These are phyloP conservation scores for Drosophila leonis DNA, from an alignment of 2,888 invertebrate genomes.

Conservation along the genomic window DNA sequence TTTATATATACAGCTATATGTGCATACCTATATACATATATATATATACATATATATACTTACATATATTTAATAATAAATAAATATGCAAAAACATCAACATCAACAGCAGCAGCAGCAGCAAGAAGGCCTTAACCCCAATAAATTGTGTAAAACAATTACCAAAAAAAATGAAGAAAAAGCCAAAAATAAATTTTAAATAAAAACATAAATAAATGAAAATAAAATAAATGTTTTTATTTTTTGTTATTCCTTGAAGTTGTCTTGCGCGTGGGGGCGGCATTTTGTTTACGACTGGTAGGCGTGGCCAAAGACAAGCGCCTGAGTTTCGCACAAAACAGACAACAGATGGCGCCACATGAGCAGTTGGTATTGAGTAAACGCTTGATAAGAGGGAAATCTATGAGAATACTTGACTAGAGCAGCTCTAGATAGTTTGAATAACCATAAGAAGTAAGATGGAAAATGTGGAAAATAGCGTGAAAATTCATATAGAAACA, in stretches of 20 bases:
- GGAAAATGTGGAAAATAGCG: too few species aligned
- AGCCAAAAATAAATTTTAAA: constrained; percentile 44
- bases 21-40: background rate
- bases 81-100: constrained; percentile 42
- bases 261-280: constrained; percentile 5
- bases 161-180: constrained; percentile 45
- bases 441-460: background rate
- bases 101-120: constrained; percentile 23
- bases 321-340: constrained; percentile 23
- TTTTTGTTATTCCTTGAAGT: constrained; percentile 8
- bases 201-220: constrained; percentile 8
- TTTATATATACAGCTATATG: background rate
- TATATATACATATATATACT: background rate
- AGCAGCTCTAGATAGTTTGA: background rate
- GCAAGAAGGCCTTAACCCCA: constrained; percentile 73
- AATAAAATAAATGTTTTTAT: constrained; percentile 5
- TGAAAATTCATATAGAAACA: background rate
- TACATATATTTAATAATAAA: constrained; percentile 23
- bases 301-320: constrained; percentile 32
- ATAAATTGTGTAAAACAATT: constrained; percentile 74
- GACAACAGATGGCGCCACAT: constrained; percentile 48
- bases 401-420: background rate
- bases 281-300: background rate
- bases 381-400: background rate
- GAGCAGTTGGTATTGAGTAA: background rate